Evolutionary conservation across 1,140 invertebrate genomes (phyloP).

Genomic region (Leptopilina boulardi): DNA sequence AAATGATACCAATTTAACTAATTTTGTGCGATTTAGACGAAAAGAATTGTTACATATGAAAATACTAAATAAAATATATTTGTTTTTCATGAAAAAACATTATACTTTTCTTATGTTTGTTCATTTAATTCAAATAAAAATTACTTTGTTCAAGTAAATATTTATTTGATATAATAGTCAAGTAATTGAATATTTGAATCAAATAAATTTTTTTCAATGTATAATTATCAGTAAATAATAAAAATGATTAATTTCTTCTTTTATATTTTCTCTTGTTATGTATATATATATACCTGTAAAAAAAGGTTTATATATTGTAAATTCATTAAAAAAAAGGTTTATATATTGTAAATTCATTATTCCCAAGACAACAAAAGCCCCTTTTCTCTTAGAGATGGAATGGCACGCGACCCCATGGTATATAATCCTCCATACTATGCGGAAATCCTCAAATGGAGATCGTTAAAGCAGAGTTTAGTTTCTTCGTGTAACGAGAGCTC

Average conservation of each 20-base stretch:
- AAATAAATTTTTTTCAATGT: too few species aligned
- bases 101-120: too few species aligned
- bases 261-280: background rate
- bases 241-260: background rate
- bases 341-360: constrained; percentile 23
- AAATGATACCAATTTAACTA: too few species aligned
- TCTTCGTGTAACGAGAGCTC: constrained; percentile 58
- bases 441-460: constrained; percentile 58
- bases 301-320: background rate
- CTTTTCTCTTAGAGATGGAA: constrained; percentile 41
- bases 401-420: constrained; percentile 51
- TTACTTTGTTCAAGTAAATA: too few species aligned
- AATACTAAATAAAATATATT: too few species aligned
- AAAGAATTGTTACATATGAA: too few species aligned
- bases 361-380: constrained; percentile 56
- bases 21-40: too few species aligned
- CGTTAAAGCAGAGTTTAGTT: constrained; percentile 59
- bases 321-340: background rate
- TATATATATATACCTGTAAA: too few species aligned
- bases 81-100: too few species aligned
- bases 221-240: background rate
- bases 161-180: too few species aligned
- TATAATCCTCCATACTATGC: constrained; percentile 32
- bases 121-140: too few species aligned
- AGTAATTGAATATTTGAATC: too few species aligned